These are phyloP conservation scores for Coreoperca whiteheadi DNA, from an alignment of 2,113 vertebrate genomes.

Conservation along the genomic window DNA sequence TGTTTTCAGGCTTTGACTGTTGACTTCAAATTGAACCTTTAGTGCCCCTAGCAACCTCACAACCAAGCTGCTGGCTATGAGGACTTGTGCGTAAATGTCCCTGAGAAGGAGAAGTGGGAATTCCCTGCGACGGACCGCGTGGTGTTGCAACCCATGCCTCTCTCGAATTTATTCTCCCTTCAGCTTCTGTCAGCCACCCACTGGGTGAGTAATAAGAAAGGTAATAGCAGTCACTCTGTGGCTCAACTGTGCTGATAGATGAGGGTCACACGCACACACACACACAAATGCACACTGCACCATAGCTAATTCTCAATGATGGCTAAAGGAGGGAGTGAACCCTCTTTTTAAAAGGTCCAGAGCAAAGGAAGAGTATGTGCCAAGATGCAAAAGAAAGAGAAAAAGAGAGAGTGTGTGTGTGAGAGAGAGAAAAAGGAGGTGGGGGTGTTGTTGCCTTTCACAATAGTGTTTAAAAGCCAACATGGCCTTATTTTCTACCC, in stretches of 20 bases:
- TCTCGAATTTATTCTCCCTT: slow-evolving; percentile 13
- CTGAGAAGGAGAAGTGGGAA: slow-evolving; percentile 35
- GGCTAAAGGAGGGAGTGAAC: slow-evolving; percentile 37
- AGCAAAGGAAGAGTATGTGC: slow-evolving; percentile 39
- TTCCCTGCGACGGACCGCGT: slow-evolving; percentile 28
- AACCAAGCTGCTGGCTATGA: slow-evolving; percentile 35
- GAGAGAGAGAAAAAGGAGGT: background rate
- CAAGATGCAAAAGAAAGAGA: slow-evolving; percentile 45
- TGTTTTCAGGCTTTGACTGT: slow-evolving; percentile 34
- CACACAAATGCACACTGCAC: slow-evolving; percentile 55
- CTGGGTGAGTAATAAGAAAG: slow-evolving; percentile 40
- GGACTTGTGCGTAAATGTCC: slow-evolving; percentile 22
- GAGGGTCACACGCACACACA: slow-evolving; percentile 53
- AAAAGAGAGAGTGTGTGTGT: slow-evolving; percentile 1
- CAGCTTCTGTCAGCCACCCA: slow-evolving; percentile 52
- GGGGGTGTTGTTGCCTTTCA: slow-evolving; percentile 40
- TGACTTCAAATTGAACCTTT: slow-evolving; percentile 61
- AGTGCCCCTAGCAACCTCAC: slow-evolving; percentile 49
- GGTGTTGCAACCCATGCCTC: slow-evolving; percentile 1
- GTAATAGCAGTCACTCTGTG: slow-evolving; percentile 63
- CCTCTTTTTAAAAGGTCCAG: slow-evolving; percentile 47
- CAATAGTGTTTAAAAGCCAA: slow-evolving; percentile 53
- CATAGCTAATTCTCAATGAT: slow-evolving; percentile 73
- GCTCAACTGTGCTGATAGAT: slow-evolving; percentile 67
- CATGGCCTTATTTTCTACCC: slow-evolving; percentile 57